These are phyloP conservation scores for Microcebus lehilahytsara DNA, from an alignment of 2,113 vertebrate genomes.

Conservation along the genomic window DNA sequence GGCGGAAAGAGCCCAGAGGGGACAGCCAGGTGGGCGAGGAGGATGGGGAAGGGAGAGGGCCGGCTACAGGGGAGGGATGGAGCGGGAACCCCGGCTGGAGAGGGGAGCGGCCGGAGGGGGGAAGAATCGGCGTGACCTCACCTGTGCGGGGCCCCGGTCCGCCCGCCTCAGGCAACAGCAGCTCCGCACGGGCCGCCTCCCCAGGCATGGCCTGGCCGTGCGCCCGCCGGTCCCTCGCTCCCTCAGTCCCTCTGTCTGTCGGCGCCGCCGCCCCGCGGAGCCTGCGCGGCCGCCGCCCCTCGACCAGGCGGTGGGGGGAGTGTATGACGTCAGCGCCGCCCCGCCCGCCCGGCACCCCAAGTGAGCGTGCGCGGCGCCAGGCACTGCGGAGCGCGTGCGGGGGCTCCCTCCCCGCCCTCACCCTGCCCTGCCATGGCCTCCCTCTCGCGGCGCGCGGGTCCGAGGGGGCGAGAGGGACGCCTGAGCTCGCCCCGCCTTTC, in stretches of 20 bases:
- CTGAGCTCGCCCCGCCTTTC: background rate
- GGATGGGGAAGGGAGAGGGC: too few species aligned
- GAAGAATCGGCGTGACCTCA: slow-evolving; percentile 37
- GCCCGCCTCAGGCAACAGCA: slow-evolving; percentile 63
- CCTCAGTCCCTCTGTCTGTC: background rate
- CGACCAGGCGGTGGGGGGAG: background rate
- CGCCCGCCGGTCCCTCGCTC: background rate
- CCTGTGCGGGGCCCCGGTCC: slow-evolving; percentile 67
- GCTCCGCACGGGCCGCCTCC: slow-evolving; percentile 69
- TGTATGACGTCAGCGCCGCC: slow-evolving; percentile 66
- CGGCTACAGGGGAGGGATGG: background rate
- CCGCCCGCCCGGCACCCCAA: slow-evolving; percentile 30
- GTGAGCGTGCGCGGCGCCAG: slow-evolving; percentile 48
- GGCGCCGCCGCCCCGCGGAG: background rate
- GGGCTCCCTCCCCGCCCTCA: background rate
- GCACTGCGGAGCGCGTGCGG: slow-evolving; percentile 46
- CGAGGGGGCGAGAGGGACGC: background rate
- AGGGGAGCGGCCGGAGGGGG: background rate
- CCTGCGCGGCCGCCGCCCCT: slow-evolving; percentile 64
- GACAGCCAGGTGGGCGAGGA: background rate
- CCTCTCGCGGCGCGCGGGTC: background rate
- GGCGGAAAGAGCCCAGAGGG: background rate
- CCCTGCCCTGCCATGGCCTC: background rate
- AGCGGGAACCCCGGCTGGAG: background rate
- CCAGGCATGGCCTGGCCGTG: slow-evolving; percentile 72